A percentile compares a stretch with the other conserved stretches of the same genome.
These are phyloP conservation scores for Corythornis madagascariensis DNA, from an alignment of 2,113 vertebrate genomes.

Conservation along the genomic window DNA sequence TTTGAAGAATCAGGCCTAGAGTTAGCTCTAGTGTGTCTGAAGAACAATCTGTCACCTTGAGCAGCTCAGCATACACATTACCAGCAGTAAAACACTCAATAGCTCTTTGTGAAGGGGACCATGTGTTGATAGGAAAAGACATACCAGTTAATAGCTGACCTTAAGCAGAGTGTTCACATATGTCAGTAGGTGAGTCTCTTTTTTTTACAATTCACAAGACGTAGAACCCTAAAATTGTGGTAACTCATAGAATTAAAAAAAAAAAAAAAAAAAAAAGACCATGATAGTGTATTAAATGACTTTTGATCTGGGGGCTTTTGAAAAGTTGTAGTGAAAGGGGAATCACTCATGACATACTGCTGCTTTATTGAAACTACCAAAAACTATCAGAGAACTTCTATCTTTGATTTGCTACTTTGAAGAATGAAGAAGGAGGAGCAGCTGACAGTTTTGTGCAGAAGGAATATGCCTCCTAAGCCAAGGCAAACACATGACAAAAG, in stretches of 20 bases:
- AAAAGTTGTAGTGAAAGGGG: neutral
- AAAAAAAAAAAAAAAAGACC: neutral
- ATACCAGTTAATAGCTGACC: constrained; percentile 46
- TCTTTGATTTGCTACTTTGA: neutral
- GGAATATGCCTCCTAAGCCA: constrained; percentile 9
- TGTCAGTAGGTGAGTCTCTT: neutral
- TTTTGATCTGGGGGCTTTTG: neutral
- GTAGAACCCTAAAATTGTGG: neutral
- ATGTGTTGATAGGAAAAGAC: constrained; percentile 58
- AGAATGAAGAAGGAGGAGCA: neutral
- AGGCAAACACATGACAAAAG: neutral
- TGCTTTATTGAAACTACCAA: neutral
- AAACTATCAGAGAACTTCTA: neutral
- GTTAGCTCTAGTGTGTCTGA: neutral
- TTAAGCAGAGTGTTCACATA: constrained; percentile 5
- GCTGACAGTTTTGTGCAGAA: neutral
- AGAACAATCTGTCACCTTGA: constrained; percentile 44
- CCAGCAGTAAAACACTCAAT: constrained; percentile 55
- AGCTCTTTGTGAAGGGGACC: constrained; percentile 61
- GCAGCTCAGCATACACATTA: constrained; percentile 18
- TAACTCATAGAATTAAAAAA: neutral
- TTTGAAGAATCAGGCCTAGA: neutral
- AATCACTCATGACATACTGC: neutral
- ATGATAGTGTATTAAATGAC: neutral
- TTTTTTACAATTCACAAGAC: neutral